Evolutionary conservation across 2,797 vertebrate species (phyloP), one percentile per base, ranked within the genome.

Genomic region (Gadopsis bispinosus): DNA sequence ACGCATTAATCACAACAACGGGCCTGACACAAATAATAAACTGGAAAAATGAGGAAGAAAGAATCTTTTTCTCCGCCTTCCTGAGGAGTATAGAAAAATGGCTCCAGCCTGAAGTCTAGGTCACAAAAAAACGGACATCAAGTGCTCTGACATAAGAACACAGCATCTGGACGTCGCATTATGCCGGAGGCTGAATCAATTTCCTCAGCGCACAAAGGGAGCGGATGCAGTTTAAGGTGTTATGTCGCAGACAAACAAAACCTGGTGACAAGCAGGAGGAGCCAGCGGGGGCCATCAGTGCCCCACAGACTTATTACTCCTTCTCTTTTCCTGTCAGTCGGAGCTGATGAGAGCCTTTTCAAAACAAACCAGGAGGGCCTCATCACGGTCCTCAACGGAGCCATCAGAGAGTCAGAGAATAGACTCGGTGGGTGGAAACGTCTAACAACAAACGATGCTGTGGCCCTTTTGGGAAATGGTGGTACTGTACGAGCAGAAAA

Each of bases 221-320:
- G 67, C 74, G 66, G 83, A 91, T 54, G 83, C 51, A 41, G 71
- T 79, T 76, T 50, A 65, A 90, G 78, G 84, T 86, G 88, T 84
- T 84, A 39, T 22, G 70, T 75, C 16, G 26, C 69, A 50, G n/a
- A 29, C 77, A 81, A 88, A 91, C 87, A 91, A 93, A 93, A 89
- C 75, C 79, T 88, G 85, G 77, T 88, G 90, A 92, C 86, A 80
- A 77, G 63, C 69, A 17, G 51, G 81, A 86, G 80, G 78, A 90
- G 88, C 81, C 54, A 29, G 37, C 29, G 7, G 81, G 67, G 67
- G 70, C 80, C 73, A 86, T 89, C 87, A 88, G 66, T 59, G 61
- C 45, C 81, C 53, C 37, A 66, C 63, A 74, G 83, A 81, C 85
- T 59, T 75, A 90, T 88, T 89, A 89, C 89, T 86, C 76, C n/a